Percentiles rank a stretch among this genome's conserved stretches.
Conservation (phyloP, 1,140 invertebrate species). For the Drosophila azteca region DNA sequence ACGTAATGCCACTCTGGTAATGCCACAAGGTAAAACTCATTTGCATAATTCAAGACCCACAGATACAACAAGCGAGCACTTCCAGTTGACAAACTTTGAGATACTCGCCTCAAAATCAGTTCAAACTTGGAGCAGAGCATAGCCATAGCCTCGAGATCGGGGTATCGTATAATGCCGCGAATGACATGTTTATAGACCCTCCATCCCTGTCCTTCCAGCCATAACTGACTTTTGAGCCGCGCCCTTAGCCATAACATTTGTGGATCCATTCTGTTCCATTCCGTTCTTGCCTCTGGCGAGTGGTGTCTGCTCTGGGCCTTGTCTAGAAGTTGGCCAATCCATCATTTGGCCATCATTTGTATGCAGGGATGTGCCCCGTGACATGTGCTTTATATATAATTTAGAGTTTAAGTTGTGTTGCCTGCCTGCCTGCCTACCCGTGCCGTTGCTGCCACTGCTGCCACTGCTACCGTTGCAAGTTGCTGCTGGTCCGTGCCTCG, state of each 20-base stretch:
- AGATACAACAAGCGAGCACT: too few relatives aligned
- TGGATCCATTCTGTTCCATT: slow-evolving; percentile 14
- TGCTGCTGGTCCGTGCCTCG: slow-evolving; percentile 54
- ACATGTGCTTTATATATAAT: slow-evolving; percentile 83
- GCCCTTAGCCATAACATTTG: slow-evolving; percentile 40
- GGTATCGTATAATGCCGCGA: not conserved
- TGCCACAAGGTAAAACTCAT: slow-evolving; percentile 26
- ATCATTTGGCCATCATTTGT: slow-evolving; percentile 62
- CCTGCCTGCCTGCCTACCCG: slow-evolving; percentile 1
- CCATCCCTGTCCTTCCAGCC: not conserved
- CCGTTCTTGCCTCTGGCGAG: not conserved
- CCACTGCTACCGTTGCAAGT: slow-evolving; percentile 45
- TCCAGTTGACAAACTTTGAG: not conserved
- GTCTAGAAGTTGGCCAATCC: slow-evolving; percentile 69
- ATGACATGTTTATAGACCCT: slow-evolving; percentile 25
- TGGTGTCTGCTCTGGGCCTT: slow-evolving; percentile 57
- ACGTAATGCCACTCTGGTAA: slow-evolving; percentile 11
- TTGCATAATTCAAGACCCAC: slow-evolving; percentile 52
- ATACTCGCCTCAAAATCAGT: slow-evolving; percentile 1
- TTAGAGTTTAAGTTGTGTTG: slow-evolving; percentile 57
- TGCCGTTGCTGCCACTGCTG: slow-evolving; percentile 62
- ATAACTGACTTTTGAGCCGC: slow-evolving; percentile 39
- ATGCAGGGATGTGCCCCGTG: slow-evolving; percentile 73
- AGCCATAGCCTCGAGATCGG: too few relatives aligned
- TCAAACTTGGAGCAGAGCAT: too few relatives aligned